phyloP scores from a whole-genome alignment of 2,888 invertebrate species.

The Marasmarcha lunaedactyla region DNA sequence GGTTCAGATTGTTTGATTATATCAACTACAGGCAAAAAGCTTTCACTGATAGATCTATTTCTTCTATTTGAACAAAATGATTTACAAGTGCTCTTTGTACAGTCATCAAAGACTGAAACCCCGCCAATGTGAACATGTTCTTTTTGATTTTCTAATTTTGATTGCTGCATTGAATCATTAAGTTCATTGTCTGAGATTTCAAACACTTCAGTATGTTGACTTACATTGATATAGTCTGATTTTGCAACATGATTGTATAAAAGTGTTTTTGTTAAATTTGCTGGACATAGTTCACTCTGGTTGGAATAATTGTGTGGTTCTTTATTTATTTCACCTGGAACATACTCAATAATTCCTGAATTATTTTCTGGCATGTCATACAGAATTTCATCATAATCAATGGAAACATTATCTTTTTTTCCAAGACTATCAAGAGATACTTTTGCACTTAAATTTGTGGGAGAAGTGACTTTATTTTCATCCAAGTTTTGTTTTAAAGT shows the following conservation, averaged over 20 bases:
- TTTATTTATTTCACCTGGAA: conserved; percentile 6
- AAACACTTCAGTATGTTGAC: conserved; percentile 34
- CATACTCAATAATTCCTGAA: conserved; percentile 5
- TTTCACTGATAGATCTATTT: conserved; percentile 18
- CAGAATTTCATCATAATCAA: conserved; percentile 49
- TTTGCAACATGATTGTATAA: conserved; percentile 4
- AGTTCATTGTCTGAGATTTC: conserved; percentile 72
- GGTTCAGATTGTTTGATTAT: conserved; percentile 10
- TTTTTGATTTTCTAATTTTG: conserved; percentile 21
- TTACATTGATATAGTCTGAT: conserved; percentile 18
- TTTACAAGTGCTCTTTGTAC: conserved; percentile 15
- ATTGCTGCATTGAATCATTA: conserved; percentile 69
- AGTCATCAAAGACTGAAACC: conserved; percentile 27
- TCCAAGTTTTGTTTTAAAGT: conserved; percentile 40
- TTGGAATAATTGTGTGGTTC: no score
- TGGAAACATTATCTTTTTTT: conserved; percentile 36
- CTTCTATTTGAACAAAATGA: conserved; percentile 5
- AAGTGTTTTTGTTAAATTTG: conserved; percentile 4
- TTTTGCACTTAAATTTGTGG: background rate
- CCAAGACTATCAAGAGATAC: conserved; percentile 19
- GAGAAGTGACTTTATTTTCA: no score
- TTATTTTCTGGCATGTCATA: conserved; percentile 11
- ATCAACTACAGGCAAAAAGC: conserved; percentile 24
- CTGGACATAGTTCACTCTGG: no score
- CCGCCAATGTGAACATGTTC: conserved; percentile 29